Evolutionary conservation across 2,797 vertebrate species (phyloP), one percentile per base, ranked within the genome.

Genomic region (Distichodus sexfasciatus): DNA sequence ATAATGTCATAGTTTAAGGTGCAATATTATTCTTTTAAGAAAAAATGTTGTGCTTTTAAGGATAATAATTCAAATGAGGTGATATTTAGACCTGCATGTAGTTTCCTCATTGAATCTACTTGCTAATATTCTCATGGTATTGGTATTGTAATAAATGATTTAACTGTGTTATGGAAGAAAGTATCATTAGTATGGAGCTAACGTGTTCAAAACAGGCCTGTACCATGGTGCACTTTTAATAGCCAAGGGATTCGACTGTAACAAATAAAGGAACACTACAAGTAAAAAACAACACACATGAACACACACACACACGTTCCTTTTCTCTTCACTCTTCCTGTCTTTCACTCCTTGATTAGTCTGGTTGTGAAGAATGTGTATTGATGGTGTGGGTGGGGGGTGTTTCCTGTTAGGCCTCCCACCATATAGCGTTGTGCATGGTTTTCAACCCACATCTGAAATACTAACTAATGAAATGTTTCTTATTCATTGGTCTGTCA

Each of bases 341-440:
- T 64, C 59, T 64, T 51, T 74, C 15, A 44, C 17, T 19, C 24
- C n/a, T 40, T 35, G 38, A 62, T 63, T 63, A 44, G 11, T 50
- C 43, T n/a, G 24, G 24, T 17, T 47, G 17, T 29, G 44, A 24
- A 6, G 14, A 21, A 48, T 24, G 57, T 38, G 7, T 6, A 1
- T 3, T 19, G 24, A 36, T 17, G 36, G 38, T 19, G 43, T n/a
- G n/a, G n/a, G n/a, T n/a, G n/a, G n/a, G n/a, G 17, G 21, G 12
- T 23, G 28, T 43, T 74, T 69, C 59, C 59, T 69, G 59, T 59
- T 63, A 28, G 48, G 9, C 63, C 55, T 35, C 38, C 12, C 5
- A 50, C 12, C 33, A 40, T 33, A 15, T 23, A 5, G 33, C 40
- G 29, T 28, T 46, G 28, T 44, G 26, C 19, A 8, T 7, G 6